Conservation (phyloP, 2,113 vertebrate species). For the Forbesichthys agassizii region DNA sequence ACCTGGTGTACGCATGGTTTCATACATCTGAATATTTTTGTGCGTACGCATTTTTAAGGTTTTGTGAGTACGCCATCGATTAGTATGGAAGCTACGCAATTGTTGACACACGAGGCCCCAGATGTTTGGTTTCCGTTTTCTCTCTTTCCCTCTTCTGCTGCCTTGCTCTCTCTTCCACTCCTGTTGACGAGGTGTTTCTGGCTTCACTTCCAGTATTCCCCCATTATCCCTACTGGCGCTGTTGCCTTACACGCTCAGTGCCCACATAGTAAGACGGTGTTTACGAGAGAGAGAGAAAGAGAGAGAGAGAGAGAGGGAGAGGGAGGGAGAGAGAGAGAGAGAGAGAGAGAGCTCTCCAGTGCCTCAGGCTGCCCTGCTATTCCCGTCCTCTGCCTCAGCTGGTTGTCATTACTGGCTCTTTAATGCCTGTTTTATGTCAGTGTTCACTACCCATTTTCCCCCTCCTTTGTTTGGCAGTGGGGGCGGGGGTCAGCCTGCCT, state of each 20-base stretch:
- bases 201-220: conserved; percentile 52
- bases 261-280: conserved; percentile 49
- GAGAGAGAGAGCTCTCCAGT: conserved; percentile 20
- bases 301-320: not conserved
- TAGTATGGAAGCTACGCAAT: no score
- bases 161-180: conserved; percentile 26
- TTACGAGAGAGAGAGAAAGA: conserved; percentile 20
- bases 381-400: conserved; percentile 71
- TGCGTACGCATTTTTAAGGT: no score
- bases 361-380: conserved; percentile 40
- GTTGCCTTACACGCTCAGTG: conserved; percentile 32
- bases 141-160: not conserved
- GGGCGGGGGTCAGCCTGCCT: conserved; percentile 48
- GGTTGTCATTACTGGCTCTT: conserved; percentile 80
- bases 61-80: no score
- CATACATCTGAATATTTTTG: no score
- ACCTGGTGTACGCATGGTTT: no score
- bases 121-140: not conserved
- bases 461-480: conserved; percentile 67
- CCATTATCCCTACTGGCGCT: conserved; percentile 58
- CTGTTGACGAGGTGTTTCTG: conserved; percentile 55
- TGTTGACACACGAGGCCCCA: not conserved
- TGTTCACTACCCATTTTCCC: conserved; percentile 68
- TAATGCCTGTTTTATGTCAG: conserved; percentile 79
- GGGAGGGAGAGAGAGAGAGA: conserved; percentile 13